Conservation (phyloP, 2,797 vertebrate species). For the Lateolabrax maculatus region DNA sequence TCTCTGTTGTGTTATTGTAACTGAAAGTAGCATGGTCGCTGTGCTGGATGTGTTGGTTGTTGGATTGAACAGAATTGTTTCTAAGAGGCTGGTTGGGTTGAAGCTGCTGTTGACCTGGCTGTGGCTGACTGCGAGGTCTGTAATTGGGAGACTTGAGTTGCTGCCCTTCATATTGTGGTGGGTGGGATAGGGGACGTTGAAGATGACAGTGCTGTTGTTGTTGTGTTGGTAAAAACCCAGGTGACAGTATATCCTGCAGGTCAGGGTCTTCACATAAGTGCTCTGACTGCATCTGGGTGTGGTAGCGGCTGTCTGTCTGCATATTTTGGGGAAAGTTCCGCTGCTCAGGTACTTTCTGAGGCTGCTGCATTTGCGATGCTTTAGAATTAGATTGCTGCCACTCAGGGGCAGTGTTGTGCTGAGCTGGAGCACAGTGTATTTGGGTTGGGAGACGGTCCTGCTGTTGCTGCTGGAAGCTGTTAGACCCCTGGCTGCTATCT, state of each 20-base stretch:
- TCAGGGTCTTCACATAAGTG: slow-evolving; percentile 88
- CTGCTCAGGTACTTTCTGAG: slow-evolving; percentile 80
- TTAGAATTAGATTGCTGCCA: slow-evolving; percentile 86
- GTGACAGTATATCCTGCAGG: slow-evolving; percentile 84
- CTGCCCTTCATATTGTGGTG: slow-evolving; percentile 83
- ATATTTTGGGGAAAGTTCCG: slow-evolving; percentile 81
- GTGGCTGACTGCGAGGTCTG: slow-evolving; percentile 81
- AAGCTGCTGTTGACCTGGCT: slow-evolving; percentile 74
- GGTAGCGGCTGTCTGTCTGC: slow-evolving; percentile 77
- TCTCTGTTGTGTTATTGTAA: slow-evolving; percentile 79
- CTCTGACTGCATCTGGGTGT: slow-evolving; percentile 82
- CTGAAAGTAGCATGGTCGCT: slow-evolving; percentile 75
- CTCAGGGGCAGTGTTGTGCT: slow-evolving; percentile 83
- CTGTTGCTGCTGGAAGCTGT: slow-evolving; percentile 78
- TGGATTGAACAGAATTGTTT: slow-evolving; percentile 73
- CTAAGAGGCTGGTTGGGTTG: slow-evolving; percentile 70
- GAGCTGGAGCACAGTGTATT: slow-evolving; percentile 76
- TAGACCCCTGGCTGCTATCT: slow-evolving; percentile 77
- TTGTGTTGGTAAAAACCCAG: slow-evolving; percentile 84
- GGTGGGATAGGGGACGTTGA: slow-evolving; percentile 79
- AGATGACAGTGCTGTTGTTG: slow-evolving; percentile 83
- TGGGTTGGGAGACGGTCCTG: slow-evolving; percentile 82
- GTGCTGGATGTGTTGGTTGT: slow-evolving; percentile 74
- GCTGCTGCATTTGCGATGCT: slow-evolving; percentile 77
- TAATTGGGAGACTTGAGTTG: slow-evolving; percentile 82